Conservation (phyloP, 2,888 invertebrate genomes). For the Cephus pulcher region DNA sequence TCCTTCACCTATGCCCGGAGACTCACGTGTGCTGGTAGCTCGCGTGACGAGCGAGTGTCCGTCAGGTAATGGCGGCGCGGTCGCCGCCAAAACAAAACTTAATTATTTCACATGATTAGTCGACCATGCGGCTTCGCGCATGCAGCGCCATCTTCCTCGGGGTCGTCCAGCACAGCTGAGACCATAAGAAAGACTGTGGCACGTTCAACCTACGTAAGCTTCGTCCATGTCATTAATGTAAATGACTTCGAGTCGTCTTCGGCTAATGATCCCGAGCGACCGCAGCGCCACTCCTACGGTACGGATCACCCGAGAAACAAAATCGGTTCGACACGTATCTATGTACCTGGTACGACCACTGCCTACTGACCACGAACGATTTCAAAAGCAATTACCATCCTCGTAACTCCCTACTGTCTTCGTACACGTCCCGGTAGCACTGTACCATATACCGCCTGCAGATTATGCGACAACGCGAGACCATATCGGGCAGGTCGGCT, state of each 20-base stretch:
- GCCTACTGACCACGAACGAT: no score
- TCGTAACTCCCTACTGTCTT: no score
- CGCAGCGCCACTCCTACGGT: constrained; percentile 1
- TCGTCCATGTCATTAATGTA: constrained; percentile 44
- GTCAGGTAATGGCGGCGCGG: constrained; percentile 42
- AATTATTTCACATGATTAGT: constrained; percentile 64
- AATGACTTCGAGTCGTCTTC: constrained; percentile 38
- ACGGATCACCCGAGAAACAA: not conserved
- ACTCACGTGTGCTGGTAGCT: constrained; percentile 26
- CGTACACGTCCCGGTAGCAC: no score
- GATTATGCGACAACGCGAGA: no score
- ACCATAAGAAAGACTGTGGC: no score
- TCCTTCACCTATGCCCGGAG: constrained; percentile 8
- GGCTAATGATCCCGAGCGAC: constrained; percentile 37
- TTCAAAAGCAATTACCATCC: no score
- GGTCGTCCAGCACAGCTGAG: no score
- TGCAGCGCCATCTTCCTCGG: constrained; percentile 9
- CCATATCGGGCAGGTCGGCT: no score
- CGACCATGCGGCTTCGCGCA: constrained; percentile 25
- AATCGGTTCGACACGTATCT: no score
- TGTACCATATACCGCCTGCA: no score
- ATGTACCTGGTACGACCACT: no score
- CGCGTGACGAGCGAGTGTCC: constrained; percentile 60
- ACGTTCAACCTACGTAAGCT: no score
- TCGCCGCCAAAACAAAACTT: constrained; percentile 58